Conservation (phyloP, 1,140 invertebrate genomes). For the Colletes gigas region DNA sequence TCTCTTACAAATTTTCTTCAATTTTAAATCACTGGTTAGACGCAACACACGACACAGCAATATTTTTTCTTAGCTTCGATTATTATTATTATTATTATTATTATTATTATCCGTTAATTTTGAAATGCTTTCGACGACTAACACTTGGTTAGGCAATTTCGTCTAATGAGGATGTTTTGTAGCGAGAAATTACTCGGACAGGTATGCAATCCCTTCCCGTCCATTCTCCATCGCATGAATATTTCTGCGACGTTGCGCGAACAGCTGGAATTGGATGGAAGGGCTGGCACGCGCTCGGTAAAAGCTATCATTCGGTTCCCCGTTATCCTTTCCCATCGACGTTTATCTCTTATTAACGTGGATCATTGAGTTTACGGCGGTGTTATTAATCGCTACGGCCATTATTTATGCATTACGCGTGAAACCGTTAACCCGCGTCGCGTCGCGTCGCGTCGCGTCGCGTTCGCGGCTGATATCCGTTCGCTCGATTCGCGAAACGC, state of each 20-base stretch:
- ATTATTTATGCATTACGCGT: slow-evolving; percentile 60
- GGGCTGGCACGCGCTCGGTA: background rate
- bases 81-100: too few species aligned
- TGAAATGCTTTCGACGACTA: too few species aligned
- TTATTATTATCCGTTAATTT: too few species aligned
- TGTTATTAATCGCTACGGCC: slow-evolving; percentile 47
- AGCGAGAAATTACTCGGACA: slow-evolving; percentile 1
- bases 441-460: background rate
- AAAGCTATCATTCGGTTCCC: slow-evolving; percentile 33
- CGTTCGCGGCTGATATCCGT: slow-evolving; percentile 23
- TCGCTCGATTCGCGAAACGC: background rate
- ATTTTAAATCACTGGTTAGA: too few species aligned
- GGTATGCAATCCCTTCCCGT: background rate
- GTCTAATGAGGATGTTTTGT: too few species aligned
- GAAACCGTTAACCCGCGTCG: slow-evolving; percentile 45
- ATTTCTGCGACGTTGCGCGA: background rate
- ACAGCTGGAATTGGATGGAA: background rate
- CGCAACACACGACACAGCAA: too few species aligned
- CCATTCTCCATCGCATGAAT: background rate
- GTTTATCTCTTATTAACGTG: slow-evolving; percentile 65
- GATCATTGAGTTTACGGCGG: slow-evolving; percentile 58
- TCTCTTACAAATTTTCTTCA: too few species aligned
- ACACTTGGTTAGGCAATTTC: too few species aligned
- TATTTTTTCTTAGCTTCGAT: too few species aligned
- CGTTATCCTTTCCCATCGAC: slow-evolving; percentile 44